Evolutionary conservation across 2,113 vertebrate species (phyloP), one percentile per base, ranked within the genome.

Genomic region (Rhagologus leucostigma): DNA sequence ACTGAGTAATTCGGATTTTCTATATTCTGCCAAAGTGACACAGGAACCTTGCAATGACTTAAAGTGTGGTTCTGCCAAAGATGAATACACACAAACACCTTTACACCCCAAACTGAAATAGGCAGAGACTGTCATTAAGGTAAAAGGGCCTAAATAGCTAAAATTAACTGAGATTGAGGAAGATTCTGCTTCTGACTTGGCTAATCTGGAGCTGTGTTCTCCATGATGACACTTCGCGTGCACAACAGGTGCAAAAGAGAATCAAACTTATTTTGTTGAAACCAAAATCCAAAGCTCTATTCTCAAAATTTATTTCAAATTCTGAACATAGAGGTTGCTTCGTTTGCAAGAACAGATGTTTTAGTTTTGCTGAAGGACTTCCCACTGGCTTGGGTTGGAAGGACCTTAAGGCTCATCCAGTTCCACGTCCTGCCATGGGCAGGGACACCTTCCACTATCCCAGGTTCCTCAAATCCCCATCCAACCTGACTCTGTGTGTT

Each of bases 301-400:
- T 30, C n/a, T 63, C 15, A 49, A 57, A 26, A 49, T 32, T 16
- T 18, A 16, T 42, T 44, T 53, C 13, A 19, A 33, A n/a, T 57
- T 62, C 27, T 42, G 37, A 35, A 5, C 3, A 3, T 7, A 23
- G 71, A 33, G 39, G 35, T 5, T 37, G 18, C 19, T 75, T 16
- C 7, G 5, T 44, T 67, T 47, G 33, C 5, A 56, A 23, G 32
- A 70, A 10, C 0, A 73, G 23, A 22, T 1, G 4, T 3, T 9
- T 16, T 11, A 15, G 16, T 52, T 75, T 65, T 63, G 15, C 3
- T 71, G 56, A 70, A 47, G 27, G 21, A 41, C 4, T n/a, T 13
- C 9, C 12, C n/a, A 9, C 2, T 24, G 39, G 8, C 44, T 52
- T 11, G 39, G 33, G 9, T 19, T 46, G 29, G 64, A 62, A 78